A percentile compares a stretch with the other conserved stretches of the same genome.
phyloP scores from a whole-genome alignment of 2,797 vertebrate genomes.

The Leptatherina wallacei region DNA sequence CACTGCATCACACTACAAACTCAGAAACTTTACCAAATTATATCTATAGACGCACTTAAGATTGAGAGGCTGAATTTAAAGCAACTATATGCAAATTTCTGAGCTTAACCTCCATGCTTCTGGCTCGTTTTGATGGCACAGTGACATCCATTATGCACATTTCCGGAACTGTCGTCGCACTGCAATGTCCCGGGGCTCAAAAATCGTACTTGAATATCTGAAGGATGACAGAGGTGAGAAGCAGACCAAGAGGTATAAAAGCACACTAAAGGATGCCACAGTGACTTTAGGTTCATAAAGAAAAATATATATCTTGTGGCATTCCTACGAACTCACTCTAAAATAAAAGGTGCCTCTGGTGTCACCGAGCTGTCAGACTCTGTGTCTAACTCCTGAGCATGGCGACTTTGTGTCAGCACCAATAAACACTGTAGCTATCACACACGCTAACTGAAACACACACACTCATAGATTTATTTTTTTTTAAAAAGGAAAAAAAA shows the following conservation, averaged over 20 bases:
- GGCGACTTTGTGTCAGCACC: conserved; percentile 59
- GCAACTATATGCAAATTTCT: neutral
- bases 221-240: conserved; percentile 20
- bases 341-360: conserved; percentile 24
- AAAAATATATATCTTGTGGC: conserved; percentile 16
- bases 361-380: conserved; percentile 45
- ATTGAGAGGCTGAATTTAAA: neutral
- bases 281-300: conserved; percentile 21
- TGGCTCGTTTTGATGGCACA: too few species aligned
- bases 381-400: conserved; percentile 42
- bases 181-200: neutral
- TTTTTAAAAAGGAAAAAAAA: neutral
- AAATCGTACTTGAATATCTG: neutral
- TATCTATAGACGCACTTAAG: neutral
- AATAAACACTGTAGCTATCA: conserved; percentile 31
- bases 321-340: conserved; percentile 17
- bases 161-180: neutral
- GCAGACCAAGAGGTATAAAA: neutral
- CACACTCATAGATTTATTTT: neutral
- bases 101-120: too few species aligned
- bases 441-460: neutral
- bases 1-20: neutral
- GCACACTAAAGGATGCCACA: conserved; percentile 34
- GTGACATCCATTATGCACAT: neutral
- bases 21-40: neutral